A percentile compares a stretch with the other conserved stretches of the same genome.
phyloP scores from a whole-genome alignment of 2,888 invertebrate species.

The Limnephilus lunatus region DNA sequence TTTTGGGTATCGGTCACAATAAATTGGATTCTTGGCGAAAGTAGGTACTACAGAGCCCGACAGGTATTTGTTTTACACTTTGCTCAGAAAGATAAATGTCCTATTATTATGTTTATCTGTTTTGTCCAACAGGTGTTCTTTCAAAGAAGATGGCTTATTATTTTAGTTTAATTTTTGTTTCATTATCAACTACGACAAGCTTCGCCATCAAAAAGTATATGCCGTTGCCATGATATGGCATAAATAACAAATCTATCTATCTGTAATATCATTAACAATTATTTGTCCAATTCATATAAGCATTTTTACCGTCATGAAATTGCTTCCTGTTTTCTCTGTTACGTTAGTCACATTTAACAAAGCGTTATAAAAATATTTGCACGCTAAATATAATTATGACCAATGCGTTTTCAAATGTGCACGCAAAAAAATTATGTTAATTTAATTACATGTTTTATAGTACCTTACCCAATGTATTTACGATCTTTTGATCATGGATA shows the following conservation, averaged over 20 bases:
- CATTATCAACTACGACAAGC: too few species aligned
- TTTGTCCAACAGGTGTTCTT: background rate
- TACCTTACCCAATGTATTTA: background rate
- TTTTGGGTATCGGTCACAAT: background rate
- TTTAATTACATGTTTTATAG: background rate
- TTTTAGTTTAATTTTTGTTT: background rate
- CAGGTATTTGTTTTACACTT: background rate
- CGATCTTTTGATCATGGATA: background rate
- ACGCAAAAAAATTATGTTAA: background rate
- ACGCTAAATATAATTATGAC: background rate
- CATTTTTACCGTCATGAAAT: background rate
- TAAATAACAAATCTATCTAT: background rate
- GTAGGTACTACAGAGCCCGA: background rate
- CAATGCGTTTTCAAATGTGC: background rate
- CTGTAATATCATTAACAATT: background rate
- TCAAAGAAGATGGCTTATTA: background rate
- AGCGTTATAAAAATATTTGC: background rate
- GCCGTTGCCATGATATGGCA: background rate
- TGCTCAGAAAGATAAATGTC: background rate
- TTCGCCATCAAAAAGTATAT: background rate
- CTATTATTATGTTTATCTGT: background rate
- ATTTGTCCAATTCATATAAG: background rate
- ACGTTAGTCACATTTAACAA: background rate
- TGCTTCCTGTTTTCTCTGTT: background rate
- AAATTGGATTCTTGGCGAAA: background rate